phyloP scores from a whole-genome alignment of 64 coral and sea anemone genomes.

The Trachythela sp. region DNA sequence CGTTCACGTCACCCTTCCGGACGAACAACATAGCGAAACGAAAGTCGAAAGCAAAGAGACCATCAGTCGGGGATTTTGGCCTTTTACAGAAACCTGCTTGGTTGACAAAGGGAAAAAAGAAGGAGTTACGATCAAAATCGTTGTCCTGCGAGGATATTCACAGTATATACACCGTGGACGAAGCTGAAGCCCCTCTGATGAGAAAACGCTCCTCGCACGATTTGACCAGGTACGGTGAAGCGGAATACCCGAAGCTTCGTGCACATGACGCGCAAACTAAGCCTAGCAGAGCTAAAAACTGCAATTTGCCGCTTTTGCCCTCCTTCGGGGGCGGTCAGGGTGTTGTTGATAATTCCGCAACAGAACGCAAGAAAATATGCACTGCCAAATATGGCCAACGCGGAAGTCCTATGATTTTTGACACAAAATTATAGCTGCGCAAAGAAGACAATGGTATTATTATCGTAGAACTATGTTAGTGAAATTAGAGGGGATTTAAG shows the following conservation, averaged over 20 bases:
- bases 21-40: background rate
- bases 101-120: background rate
- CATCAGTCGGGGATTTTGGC: background rate
- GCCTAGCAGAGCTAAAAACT: background rate
- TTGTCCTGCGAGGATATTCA: background rate
- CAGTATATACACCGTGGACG: background rate
- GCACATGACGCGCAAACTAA: background rate
- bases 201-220: background rate
- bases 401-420: background rate
- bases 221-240: background rate
- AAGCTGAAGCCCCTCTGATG: background rate
- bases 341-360: background rate
- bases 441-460: no score
- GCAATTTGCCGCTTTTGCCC: background rate
- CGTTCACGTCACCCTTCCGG: constrained; percentile 1
- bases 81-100: background rate
- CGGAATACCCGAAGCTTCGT: background rate
- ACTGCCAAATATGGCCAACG: background rate
- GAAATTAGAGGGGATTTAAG: no score
- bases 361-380: background rate
- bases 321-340: background rate
- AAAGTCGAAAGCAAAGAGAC: background rate
- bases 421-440: background rate
- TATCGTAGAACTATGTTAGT: no score
- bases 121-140: background rate